Evolutionary conservation across 2,888 invertebrate genomes (phyloP).

Genomic region (Ichneumoninae sp.): DNA sequence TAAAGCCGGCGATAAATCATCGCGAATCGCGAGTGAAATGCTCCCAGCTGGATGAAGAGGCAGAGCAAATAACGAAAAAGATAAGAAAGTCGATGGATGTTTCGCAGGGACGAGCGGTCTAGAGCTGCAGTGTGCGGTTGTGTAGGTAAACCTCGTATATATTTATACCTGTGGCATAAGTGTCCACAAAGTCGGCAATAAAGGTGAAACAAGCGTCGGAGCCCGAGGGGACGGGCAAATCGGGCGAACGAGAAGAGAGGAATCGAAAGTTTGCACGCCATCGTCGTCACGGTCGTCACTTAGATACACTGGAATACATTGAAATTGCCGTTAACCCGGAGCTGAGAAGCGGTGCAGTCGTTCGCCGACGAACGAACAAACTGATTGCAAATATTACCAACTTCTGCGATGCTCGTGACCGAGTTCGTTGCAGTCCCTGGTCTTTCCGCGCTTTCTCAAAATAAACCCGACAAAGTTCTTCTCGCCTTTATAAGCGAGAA

Average conservation of each 20-base stretch:
- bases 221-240: background rate
- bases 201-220: conserved; percentile 42
- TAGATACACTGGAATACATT: conserved; percentile 10
- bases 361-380: conserved; percentile 46
- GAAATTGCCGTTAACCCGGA: background rate
- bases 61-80: conserved; percentile 20
- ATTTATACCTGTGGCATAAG: conserved; percentile 15
- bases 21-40: conserved; percentile 22
- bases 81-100: background rate
- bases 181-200: conserved; percentile 9
- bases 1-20: conserved; percentile 49
- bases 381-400: conserved; percentile 69
- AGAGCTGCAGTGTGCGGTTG: background rate
- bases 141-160: background rate
- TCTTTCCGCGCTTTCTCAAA: conserved; percentile 18
- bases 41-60: conserved; percentile 38
- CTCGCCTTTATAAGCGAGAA: background rate
- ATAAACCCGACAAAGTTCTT: conserved; percentile 6
- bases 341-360: conserved; percentile 17
- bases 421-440: background rate
- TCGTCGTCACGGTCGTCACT: conserved; percentile 25
- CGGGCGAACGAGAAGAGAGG: conserved; percentile 2
- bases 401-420: conserved; percentile 49
- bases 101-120: conserved; percentile 10
- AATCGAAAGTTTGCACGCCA: conserved; percentile 49